Evolutionary conservation across 2,888 invertebrate genomes (phyloP), one percentile per base, ranked within the genome.

Genomic region (Melanophora roralis): DNA sequence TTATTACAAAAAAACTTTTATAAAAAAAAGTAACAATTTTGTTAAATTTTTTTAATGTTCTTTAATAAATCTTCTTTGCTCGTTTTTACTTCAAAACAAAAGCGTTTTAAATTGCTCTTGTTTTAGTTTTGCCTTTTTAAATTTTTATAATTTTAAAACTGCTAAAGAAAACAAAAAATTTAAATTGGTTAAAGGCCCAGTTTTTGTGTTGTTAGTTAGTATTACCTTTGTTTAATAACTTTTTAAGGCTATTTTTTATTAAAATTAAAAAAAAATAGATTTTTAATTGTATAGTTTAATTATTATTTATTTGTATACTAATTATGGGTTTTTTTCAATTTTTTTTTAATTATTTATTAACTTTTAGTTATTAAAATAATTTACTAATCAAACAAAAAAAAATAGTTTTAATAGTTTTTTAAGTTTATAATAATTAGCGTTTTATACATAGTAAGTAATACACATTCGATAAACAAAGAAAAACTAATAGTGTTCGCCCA

Each of bases 1-100:
- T 49, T 64, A 55, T 55, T 59, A 59, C 47, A 65, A 74, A 60
- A 16, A 8, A 40, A 59, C 21, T 34, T 49, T 62, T 60, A 72
- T 11, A 59, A 64, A 67, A 27, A 67, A 27, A 27, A 5, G 27
- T 27, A 27, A 3, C 27, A n/a, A n/a, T n/a, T n/a, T n/a, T n/a
- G n/a, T n/a, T n/a, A n/a, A n/a, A n/a, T n/a, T n/a, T n/a, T n/a
- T n/a, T n/a, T n/a, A n/a, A n/a, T n/a, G n/a, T n/a, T n/a, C n/a
- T n/a, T n/a, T n/a, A n/a, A n/a, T 47, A 8, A 16, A 19, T 14
- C 27, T 40, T 65, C n/a, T 71, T 8, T 51, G 0, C 21, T 49
- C 5, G 14, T 14, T 57, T 11, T 11, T 51, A 27, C 7, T 8
- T 4, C 11, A 7, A 40, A 16, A 23, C n/a, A 12, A 19, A 62